Conservation (phyloP, 2,888 invertebrate genomes). For the Lissocephala sabroskyi region DNA sequence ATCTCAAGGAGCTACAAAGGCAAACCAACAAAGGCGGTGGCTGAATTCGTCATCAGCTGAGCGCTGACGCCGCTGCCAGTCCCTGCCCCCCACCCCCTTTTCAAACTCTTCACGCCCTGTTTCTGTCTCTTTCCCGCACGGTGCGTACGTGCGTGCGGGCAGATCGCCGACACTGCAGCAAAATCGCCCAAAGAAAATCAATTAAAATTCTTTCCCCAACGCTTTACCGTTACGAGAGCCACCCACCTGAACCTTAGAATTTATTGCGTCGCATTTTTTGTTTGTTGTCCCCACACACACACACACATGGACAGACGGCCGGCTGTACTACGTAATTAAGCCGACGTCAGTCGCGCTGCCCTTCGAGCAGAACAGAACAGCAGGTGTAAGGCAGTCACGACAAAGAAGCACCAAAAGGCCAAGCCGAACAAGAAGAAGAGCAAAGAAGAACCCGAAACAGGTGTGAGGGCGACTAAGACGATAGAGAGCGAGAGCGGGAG, state of each 20-base stretch:
- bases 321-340: not conserved
- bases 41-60: constrained; percentile 57
- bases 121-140: constrained; percentile 14
- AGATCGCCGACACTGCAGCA: constrained; percentile 23
- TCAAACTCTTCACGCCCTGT: not conserved
- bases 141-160: constrained; percentile 42
- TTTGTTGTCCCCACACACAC: constrained; percentile 21
- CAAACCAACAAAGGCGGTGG: not conserved
- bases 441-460: not conserved
- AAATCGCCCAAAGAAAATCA: constrained; percentile 27
- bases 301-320: constrained; percentile 18
- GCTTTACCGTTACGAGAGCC: constrained; percentile 1
- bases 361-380: not conserved
- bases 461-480: constrained; percentile 19
- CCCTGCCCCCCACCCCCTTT: not conserved
- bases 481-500: too few relatives aligned
- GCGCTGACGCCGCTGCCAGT: constrained; percentile 17
- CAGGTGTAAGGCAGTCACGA: constrained; percentile 5
- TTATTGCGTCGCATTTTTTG: constrained; percentile 41
- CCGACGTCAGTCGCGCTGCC: not conserved
- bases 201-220: constrained; percentile 10
- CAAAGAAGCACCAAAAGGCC: not conserved
- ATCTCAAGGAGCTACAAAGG: not conserved
- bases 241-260: not conserved
- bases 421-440: not conserved